Evolutionary conservation across 2,797 vertebrate genomes (phyloP).

Genomic region (Sebastes taczanowskii): DNA sequence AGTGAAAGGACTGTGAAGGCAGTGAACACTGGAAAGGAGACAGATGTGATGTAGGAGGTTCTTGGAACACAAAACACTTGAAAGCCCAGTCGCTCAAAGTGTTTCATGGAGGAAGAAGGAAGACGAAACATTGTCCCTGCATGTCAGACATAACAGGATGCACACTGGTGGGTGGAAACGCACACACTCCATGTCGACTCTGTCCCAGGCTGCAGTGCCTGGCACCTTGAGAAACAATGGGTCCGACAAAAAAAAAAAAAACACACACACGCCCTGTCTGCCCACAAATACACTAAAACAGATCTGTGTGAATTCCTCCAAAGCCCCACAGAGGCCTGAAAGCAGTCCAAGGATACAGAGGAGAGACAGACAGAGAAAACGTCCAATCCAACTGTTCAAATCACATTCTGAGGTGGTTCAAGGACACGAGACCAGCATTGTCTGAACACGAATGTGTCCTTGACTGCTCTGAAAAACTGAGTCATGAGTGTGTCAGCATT

Average conservation of each 20-base stretch:
- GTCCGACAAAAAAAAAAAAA: constrained; percentile 18
- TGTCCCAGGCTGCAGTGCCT: constrained; percentile 33
- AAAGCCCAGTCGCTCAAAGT: constrained; percentile 56
- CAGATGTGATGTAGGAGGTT: constrained; percentile 53
- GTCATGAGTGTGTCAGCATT: background rate
- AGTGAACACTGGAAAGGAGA: constrained; percentile 48
- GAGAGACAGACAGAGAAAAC: background rate
- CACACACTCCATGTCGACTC: constrained; percentile 7
- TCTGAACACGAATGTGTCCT: background rate
- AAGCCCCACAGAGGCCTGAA: constrained; percentile 45
- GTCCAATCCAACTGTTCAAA: constrained; percentile 8
- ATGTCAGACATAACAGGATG: constrained; percentile 63
- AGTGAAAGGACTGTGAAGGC: constrained; percentile 45
- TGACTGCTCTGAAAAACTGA: background rate
- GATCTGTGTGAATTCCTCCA: constrained; percentile 37
- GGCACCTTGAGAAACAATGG: constrained; percentile 49
- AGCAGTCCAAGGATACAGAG: constrained; percentile 39
- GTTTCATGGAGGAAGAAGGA: constrained; percentile 45
- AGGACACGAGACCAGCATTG: constrained; percentile 25
- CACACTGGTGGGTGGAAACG: constrained; percentile 26
- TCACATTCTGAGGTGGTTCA: constrained; percentile 31
- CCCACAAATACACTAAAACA: background rate
- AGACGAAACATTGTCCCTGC: constrained; percentile 43
- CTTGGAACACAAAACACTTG: constrained; percentile 55
- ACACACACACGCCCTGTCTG: background rate